Evolutionary conservation across 2,113 vertebrate species (phyloP).

Genomic region (Leucosticte australis): DNA sequence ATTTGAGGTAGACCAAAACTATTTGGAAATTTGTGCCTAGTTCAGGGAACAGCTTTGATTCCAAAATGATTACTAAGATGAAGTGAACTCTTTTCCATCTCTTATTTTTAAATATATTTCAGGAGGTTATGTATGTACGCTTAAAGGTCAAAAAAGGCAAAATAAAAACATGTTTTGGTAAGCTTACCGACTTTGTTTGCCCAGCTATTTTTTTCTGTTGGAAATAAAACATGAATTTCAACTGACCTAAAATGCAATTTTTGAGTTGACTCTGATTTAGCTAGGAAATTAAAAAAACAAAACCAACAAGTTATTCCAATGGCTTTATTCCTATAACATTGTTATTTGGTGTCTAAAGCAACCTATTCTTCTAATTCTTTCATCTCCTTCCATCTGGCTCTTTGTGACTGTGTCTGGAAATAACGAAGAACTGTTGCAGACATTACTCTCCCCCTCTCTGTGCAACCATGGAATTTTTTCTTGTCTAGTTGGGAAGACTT

Average conservation of each 20-base stretch:
- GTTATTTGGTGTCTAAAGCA: constrained; percentile 20
- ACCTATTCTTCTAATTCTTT: constrained; percentile 41
- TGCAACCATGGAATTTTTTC: neutral
- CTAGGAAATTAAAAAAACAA: neutral
- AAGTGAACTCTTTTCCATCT: neutral
- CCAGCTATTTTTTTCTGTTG: neutral
- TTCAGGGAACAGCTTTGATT: neutral
- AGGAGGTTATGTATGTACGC: neutral
- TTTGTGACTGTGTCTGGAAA: neutral
- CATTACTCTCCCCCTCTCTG: neutral
- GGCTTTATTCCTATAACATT: neutral
- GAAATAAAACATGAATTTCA: neutral
- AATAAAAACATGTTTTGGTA: neutral
- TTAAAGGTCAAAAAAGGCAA: neutral
- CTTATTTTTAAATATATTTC: neutral
- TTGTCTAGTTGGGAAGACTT: neutral
- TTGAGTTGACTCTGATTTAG: neutral
- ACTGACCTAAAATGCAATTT: neutral
- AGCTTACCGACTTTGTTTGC: neutral
- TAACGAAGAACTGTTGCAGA: constrained; percentile 16
- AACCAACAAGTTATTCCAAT: neutral
- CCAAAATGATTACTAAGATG: neutral
- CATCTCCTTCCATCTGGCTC: constrained; percentile 46
- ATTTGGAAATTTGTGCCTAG: neutral
- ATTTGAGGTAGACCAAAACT: constrained; percentile 19